Evolutionary conservation across 2,888 invertebrate species (phyloP), one percentile per base, ranked within the genome.

Genomic region (Lacanobia oleracea): DNA sequence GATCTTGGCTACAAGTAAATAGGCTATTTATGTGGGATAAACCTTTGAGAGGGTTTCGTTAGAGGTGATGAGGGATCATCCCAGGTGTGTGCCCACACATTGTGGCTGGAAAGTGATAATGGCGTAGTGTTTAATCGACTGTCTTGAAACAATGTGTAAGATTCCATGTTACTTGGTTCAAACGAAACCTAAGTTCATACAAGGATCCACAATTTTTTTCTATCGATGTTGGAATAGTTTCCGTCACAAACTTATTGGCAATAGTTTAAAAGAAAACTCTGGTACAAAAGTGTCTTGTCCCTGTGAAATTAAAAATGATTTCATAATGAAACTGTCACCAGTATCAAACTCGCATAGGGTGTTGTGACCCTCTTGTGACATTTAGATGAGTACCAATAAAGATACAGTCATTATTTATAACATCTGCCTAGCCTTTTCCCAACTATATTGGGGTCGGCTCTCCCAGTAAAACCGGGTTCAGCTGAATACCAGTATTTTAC

Each of bases 1-100:
- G 79, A 82, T 72, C 82, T 67, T 56, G 56, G 79, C 50, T 78
- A 65, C 61, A 65, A 72, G 72, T 72, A 82, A 79, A 77, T 82
- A 43, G 67, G 64, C 72, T 72, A 65, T 72, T 82, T 79, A 72
- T 78, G 50, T 53, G 53, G 62, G 53, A 67, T 60, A 50, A 50
- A 64, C 59, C 60, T 65, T 63, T 51, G 62, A 53, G 65, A 54
- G 63, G 79, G 60, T 69, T 77, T 73, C 50, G 45, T 70, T 45
- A 40, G 40, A 43, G 40, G 18, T 48, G 65, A 66, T 77, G 67
- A 63, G 54, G 64, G 77, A 75, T 65, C 64, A 69, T 65, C 61
- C 43, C 48, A 81, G 64, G 61, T 75, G 75, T 75, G 33, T 33
- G 50, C 45, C 40, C 48, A n/a, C n/a, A n/a, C 37, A 61, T 56